A percentile compares a stretch with the other conserved stretches of the same genome.
Evolutionary conservation across 2,113 vertebrate species (phyloP).

Genomic region (Boulengeromyrus knoepffleri): DNA sequence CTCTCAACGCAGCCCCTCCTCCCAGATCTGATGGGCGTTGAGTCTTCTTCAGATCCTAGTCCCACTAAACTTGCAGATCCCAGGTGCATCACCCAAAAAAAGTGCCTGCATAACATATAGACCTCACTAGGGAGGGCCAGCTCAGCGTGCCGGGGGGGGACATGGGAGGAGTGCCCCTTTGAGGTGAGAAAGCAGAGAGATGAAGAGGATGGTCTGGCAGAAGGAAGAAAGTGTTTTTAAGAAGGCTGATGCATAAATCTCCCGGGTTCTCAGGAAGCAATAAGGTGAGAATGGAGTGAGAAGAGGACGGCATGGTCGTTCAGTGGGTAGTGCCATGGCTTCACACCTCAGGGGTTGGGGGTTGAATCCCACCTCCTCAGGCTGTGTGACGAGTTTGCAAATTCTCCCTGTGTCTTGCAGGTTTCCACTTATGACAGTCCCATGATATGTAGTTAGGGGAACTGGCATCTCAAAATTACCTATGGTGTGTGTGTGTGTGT

Average conservation of each 20-base stretch:
- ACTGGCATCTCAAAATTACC: neutral
- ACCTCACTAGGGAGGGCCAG: neutral
- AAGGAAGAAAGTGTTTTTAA: neutral
- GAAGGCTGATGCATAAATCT: conserved; percentile 1
- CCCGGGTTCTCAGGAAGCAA: neutral
- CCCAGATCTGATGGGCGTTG: neutral
- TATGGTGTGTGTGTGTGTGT: neutral
- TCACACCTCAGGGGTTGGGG: neutral
- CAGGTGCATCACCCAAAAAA: neutral
- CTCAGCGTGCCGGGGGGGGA: neutral
- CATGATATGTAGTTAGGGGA: neutral
- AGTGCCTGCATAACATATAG: neutral
- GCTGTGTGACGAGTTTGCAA: neutral
- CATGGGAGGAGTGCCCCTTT: neutral
- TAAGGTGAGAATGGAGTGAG: neutral
- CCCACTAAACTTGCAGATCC: neutral
- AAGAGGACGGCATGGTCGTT: neutral
- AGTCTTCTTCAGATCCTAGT: neutral
- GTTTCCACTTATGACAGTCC: neutral
- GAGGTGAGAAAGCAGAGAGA: neutral
- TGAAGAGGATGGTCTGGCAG: neutral
- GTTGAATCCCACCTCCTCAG: neutral
- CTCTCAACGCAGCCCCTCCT: neutral
- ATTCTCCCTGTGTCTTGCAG: neutral
- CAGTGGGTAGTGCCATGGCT: neutral